These are phyloP conservation scores for Norana najaformis DNA, from an alignment of 2,888 invertebrate genomes.

Conservation along the genomic window DNA sequence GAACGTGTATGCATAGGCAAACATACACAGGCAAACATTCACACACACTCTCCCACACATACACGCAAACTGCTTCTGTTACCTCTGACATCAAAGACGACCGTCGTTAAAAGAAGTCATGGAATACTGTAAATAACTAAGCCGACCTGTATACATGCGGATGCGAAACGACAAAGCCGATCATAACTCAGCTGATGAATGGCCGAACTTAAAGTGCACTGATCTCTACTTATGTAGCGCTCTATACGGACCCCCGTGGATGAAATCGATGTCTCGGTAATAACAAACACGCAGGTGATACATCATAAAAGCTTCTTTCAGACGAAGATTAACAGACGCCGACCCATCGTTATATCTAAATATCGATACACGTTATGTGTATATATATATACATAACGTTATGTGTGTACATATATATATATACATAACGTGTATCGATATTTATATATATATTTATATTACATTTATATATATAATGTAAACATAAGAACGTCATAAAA, in stretches of 20 bases:
- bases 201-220: not conserved
- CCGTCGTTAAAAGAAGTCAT: not conserved
- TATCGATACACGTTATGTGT: not conserved
- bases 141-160: not conserved
- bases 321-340: not conserved
- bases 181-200: not conserved
- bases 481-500: not conserved
- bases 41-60: no score
- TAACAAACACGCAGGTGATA: not conserved
- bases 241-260: not conserved
- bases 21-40: no score
- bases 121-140: not conserved
- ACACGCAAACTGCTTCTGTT: not conserved
- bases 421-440: not conserved
- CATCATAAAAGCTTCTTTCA: conserved; percentile 6
- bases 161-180: not conserved
- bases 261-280: not conserved
- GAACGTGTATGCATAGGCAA: no score
- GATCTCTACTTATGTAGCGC: not conserved
- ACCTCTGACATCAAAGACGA: no score
- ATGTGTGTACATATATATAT: not conserved
- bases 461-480: not conserved
- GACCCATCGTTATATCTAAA: not conserved
- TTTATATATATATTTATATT: not conserved
- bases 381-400: not conserved